phyloP scores from a whole-genome alignment of 2,888 invertebrate genomes.

The Rotaria magnacalcarata region DNA sequence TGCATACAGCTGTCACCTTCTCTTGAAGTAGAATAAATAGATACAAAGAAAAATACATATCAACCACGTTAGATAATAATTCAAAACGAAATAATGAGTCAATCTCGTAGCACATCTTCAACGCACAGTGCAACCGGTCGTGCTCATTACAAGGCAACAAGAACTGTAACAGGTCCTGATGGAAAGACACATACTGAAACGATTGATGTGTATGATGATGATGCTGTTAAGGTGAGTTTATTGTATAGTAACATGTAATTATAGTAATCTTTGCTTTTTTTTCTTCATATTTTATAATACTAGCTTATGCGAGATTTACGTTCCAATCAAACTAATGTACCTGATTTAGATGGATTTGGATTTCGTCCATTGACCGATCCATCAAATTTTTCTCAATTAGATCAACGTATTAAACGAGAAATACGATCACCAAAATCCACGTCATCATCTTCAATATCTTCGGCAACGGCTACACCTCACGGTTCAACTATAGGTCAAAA shows the following conservation, averaged over 20 bases:
- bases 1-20: background rate
- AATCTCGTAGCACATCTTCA: background rate
- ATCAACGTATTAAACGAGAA: background rate
- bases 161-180: constrained; percentile 2
- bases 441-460: background rate
- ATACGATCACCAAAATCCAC: background rate
- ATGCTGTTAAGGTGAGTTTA: constrained; percentile 19
- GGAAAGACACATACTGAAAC: constrained; percentile 23
- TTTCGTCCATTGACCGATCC: background rate
- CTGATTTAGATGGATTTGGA: constrained; percentile 16
- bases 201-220: background rate
- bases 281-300: background rate
- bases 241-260: background rate
- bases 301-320: constrained; percentile 9
- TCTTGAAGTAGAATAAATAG: background rate
- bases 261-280: background rate
- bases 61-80: background rate
- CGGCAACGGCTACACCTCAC: background rate
- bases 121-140: background rate
- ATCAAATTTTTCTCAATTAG: background rate
- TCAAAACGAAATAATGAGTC: background rate
- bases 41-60: background rate
- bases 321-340: background rate
- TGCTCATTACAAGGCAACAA: constrained; percentile 25
- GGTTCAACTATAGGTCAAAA: background rate